Evolutionary conservation across 2,797 vertebrate species (phyloP), one percentile per base, ranked within the genome.

Genomic region (Nothura maculosa): DNA sequence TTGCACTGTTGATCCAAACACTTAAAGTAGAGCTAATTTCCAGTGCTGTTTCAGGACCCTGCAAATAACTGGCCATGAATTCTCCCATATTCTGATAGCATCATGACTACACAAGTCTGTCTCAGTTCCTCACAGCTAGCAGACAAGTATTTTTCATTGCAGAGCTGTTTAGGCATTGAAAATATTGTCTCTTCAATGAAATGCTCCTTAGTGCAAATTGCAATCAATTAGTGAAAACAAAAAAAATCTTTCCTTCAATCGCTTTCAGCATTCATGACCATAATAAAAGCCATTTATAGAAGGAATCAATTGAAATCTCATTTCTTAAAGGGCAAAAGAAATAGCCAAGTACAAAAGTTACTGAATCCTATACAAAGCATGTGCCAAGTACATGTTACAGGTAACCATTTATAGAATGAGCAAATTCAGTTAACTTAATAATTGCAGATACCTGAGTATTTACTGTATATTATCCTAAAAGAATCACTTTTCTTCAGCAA

Each of bases 51-150:
- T 87, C 74, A 25, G 25, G 57, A 50, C 61, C 64, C 95, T 93
- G 90, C 91, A 96, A 97, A 96, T 94, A 97, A 91, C 90, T 95
- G 94, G 74, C 93, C 92, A 70, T 77, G 84, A 87, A 76, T 63
- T 91, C 92, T 77, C 63, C 84, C 24, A 14, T 48, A 92, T 84
- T 93, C 83, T 96, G 88, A 96, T 55, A 76, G 68, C 64, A 87
- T 78, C 43, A 21, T 0, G 11, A 50, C n/a, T 47, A 50, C 60
- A 69, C 9, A 75, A 81, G 12, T 57, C 60, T 90, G 60, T 63
- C 81, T 85, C 47, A 1, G 11, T 54, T 94, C 69, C 70, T 85
- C 19, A 45, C 32, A 72, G 55, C 15, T 47, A 24, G 74, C 47
- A 73, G 77, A 72, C 13, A 19, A 21, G 10, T 47, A 61, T 88